Conservation (phyloP, 2,888 invertebrate genomes). For the Calliphora vomitoria region DNA sequence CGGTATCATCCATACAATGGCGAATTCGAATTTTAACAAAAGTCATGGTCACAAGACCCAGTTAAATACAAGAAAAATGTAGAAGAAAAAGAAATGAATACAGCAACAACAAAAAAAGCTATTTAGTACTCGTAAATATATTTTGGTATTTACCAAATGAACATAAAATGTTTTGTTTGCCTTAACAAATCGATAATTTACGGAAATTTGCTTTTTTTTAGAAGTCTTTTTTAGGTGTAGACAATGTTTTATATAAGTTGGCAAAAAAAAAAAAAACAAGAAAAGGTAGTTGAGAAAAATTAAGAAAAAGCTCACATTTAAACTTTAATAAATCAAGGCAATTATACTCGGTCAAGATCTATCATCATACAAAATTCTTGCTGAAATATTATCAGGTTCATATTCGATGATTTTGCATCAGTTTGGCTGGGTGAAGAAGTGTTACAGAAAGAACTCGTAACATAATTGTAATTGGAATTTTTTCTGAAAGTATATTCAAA, state of each 20-base stretch:
- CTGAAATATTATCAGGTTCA: neutral
- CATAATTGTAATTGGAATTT: too few species aligned
- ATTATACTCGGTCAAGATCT: slow-evolving; percentile 65
- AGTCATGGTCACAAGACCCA: slow-evolving; percentile 71
- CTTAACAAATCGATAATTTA: slow-evolving; percentile 74
- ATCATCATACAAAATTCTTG: slow-evolving; percentile 40
- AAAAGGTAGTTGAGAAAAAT: neutral
- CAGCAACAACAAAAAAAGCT: slow-evolving; percentile 44
- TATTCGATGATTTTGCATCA: neutral
- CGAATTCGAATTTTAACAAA: slow-evolving; percentile 61
- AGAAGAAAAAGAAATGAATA: slow-evolving; percentile 4
- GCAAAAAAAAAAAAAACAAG: slow-evolving; percentile 10
- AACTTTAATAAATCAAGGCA: slow-evolving; percentile 62
- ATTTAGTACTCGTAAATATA: slow-evolving; percentile 67
- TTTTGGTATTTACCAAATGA: slow-evolving; percentile 68
- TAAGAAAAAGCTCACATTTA: slow-evolving; percentile 29
- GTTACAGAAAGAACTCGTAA: neutral
- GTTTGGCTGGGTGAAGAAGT: neutral
- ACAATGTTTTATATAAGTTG: slow-evolving; percentile 37
- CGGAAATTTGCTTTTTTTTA: slow-evolving; percentile 49
- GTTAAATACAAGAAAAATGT: slow-evolving; percentile 62
- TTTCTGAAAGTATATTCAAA: too few species aligned
- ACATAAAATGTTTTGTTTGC: slow-evolving; percentile 68
- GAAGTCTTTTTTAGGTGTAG: slow-evolving; percentile 22
- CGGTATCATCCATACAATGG: slow-evolving; percentile 61